Conservation (phyloP, 2,113 vertebrate genomes). For the Sitta europaea region DNA sequence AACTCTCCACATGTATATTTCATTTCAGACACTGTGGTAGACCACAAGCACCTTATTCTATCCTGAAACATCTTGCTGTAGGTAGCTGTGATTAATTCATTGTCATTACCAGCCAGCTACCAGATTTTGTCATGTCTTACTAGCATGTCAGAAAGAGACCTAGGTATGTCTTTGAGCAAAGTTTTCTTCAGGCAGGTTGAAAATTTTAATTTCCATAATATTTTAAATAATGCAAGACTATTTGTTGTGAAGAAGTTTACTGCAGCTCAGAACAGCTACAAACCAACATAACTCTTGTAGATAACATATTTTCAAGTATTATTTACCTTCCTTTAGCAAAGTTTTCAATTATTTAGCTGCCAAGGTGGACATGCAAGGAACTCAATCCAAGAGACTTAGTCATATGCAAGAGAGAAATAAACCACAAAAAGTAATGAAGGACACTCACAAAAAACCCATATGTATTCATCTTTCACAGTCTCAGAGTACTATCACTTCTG, state of each 20-base stretch:
- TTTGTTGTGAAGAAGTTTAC: background rate
- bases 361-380: background rate
- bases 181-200: background rate
- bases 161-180: background rate
- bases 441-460: background rate
- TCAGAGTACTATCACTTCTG: background rate
- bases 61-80: background rate
- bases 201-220: background rate
- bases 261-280: background rate
- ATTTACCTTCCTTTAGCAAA: background rate
- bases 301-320: background rate
- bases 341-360: constrained; percentile 38
- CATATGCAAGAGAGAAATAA: constrained; percentile 7
- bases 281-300: background rate
- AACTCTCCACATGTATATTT: background rate
- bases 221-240: background rate
- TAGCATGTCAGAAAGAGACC: background rate
- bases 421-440: constrained; percentile 1
- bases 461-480: background rate
- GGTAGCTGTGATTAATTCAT: background rate
- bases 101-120: background rate
- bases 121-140: background rate
- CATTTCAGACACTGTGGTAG: background rate
- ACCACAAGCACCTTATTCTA: background rate
- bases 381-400: background rate